Evolutionary conservation across 1,140 invertebrate species (phyloP).

Genomic region (Lysiphlebus fabarum): DNA sequence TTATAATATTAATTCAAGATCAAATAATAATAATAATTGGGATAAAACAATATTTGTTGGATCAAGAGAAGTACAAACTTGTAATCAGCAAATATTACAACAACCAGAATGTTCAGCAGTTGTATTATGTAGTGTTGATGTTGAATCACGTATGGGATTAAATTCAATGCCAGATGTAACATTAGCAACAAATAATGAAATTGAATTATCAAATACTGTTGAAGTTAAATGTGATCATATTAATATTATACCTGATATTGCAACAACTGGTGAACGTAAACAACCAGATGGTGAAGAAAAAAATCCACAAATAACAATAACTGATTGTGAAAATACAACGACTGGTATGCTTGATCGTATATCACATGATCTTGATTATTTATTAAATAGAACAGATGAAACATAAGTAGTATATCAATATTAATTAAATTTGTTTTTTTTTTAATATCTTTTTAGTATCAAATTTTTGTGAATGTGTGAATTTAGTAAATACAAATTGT

Average conservation of each 20-base stretch:
- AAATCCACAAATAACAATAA: constrained; percentile 37
- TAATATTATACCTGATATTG: constrained; percentile 47
- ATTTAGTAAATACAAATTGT: too few species aligned
- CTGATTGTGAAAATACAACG: constrained; percentile 38
- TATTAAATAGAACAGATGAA: constrained; percentile 60
- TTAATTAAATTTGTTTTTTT: too few species aligned
- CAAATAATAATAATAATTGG: background rate
- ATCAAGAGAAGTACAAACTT: constrained; percentile 16
- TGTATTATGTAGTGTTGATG: constrained; percentile 45
- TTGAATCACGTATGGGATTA: constrained; percentile 42
- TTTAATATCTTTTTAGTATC: too few species aligned
- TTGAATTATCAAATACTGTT: constrained; percentile 18
- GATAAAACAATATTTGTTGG: constrained; percentile 4
- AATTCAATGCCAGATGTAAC: constrained; percentile 49
- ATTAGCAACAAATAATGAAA: constrained; percentile 39
- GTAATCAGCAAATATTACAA: background rate
- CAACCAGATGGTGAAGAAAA: constrained; percentile 52
- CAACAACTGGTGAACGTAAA: constrained; percentile 47
- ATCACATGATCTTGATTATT: constrained; percentile 71
- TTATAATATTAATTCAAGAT: constrained; percentile 9
- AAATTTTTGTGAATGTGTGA: too few species aligned
- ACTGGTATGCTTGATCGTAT: constrained; percentile 68
- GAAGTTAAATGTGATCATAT: constrained; percentile 33
- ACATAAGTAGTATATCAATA: constrained; percentile 19
- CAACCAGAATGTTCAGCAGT: constrained; percentile 35